Conservation (phyloP, 2,888 invertebrate genomes). For the Cheilosia variabilis region DNA sequence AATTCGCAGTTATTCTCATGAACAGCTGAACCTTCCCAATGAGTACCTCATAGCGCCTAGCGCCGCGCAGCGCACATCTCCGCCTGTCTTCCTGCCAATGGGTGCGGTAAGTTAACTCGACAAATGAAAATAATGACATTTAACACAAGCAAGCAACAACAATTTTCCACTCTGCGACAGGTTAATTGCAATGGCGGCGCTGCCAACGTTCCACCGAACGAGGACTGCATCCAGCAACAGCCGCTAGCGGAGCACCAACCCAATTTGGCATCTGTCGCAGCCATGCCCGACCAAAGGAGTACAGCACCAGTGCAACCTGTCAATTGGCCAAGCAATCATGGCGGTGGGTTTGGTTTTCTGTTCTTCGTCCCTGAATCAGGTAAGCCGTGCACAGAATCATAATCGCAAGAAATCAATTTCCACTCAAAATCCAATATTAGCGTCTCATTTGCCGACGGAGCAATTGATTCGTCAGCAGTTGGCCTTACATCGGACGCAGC, state of each 20-base stretch:
- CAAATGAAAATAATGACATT: conserved; percentile 16
- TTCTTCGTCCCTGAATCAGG: conserved; percentile 62
- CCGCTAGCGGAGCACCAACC: conserved; percentile 19
- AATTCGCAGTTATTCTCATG: conserved; percentile 32
- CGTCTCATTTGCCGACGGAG: conserved; percentile 65
- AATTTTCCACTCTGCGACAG: conserved; percentile 25
- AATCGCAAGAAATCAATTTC: conserved; percentile 27
- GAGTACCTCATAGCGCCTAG: conserved; percentile 43
- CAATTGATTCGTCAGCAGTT: conserved; percentile 67
- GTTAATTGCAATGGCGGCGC: conserved; percentile 47
- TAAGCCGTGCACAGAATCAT: conserved; percentile 28
- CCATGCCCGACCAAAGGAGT: conserved; percentile 2
- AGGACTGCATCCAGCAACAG: conserved; percentile 24
- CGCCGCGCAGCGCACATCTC: neutral
- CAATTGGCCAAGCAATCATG: conserved; percentile 41
- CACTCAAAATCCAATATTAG: conserved; percentile 68
- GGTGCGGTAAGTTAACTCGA: conserved; percentile 42
- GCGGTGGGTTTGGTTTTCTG: conserved; percentile 47
- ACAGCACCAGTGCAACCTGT: conserved; percentile 10
- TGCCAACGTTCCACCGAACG: neutral
- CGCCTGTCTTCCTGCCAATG: conserved; percentile 8
- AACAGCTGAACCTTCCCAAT: conserved; percentile 51
- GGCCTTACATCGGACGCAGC: conserved; percentile 50
- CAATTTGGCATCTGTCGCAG: conserved; percentile 27
- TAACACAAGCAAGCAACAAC: conserved; percentile 33